phyloP scores from a whole-genome alignment of 2,888 invertebrate genomes.

The Copidosoma aretas region DNA sequence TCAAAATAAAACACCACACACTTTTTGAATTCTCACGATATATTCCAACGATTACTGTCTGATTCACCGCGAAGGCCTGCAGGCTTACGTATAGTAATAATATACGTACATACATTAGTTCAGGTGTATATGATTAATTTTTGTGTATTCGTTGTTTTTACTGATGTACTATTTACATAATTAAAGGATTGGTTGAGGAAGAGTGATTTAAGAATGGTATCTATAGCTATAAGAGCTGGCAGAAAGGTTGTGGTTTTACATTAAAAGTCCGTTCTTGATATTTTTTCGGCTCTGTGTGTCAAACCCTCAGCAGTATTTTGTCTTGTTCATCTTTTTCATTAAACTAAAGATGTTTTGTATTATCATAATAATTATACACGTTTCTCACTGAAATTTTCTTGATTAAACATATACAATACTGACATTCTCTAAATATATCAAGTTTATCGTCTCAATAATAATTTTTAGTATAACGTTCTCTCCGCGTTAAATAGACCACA shows the following conservation, averaged over 20 bases:
- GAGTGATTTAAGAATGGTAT: neutral
- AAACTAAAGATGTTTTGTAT: neutral
- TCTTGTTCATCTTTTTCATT: no score
- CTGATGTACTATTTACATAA: no score
- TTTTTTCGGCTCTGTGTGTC: neutral
- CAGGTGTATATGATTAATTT: no score
- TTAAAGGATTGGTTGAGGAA: no score
- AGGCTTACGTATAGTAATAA: slow-evolving; percentile 34
- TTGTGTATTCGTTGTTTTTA: no score
- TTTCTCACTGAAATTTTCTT: no score
- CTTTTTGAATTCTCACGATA: slow-evolving; percentile 50
- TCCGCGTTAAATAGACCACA: slow-evolving; percentile 2
- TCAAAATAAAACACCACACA: no score
- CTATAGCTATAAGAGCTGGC: slow-evolving; percentile 27
- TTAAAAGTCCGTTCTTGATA: slow-evolving; percentile 13
- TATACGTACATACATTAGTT: neutral
- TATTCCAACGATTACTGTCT: neutral
- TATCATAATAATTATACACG: no score
- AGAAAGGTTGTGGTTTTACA: slow-evolving; percentile 2
- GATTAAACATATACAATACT: no score
- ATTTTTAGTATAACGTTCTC: slow-evolving; percentile 28
- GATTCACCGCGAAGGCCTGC: slow-evolving; percentile 52
- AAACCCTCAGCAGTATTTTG: no score
- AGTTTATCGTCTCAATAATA: neutral
- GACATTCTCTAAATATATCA: no score